Evolutionary conservation across 2,113 vertebrate species (phyloP), one percentile per base, ranked within the genome.

Genomic region (Gorsachius goisagi): DNA sequence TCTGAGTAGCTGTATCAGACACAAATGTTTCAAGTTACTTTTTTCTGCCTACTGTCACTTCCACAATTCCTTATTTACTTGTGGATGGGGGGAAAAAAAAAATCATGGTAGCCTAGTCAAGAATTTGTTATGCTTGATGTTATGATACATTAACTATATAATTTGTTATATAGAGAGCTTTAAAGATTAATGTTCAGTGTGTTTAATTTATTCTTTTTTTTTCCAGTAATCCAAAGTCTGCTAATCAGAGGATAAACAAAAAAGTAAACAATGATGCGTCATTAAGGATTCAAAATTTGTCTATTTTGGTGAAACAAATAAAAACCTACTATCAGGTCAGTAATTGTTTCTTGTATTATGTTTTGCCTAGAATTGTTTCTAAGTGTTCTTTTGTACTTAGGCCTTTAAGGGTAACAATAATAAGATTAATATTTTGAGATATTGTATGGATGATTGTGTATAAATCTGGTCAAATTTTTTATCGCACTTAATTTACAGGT

Each of bases 281-380:
- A 8, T 97, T 99, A 92, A 98, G 99, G 79, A 99, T 99, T 91
- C 99, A 99, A 97, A 99, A 99, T 97, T 97, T 99, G 39, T 99
- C 99, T 45, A 98, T 99, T 97, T 98, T 99, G 97, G 99, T 99
- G 97, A 98, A 98, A 93, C 99, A 99, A 96, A 99, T 99, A 93
- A 99, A 99, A 98, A 96, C 97, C 88, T 99, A 99, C 95, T 99
- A 99, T 96, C 99, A 99, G 99, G 99, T 99, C 97, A 98, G 98
- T 95, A 39, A 32, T 64, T 78, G 32, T 44, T 66, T 68, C 73
- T 88, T 81, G 15, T 60, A 9, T 22, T 67, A n/a, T 19, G 16
- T 76, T 94, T 94, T 88, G 21, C 37, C 35, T 92, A 21, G 71
- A 59, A 20, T 75, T 67, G 30, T 76, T 85, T 96, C 63, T 71